Percentiles rank a stretch among this genome's conserved stretches.
These are phyloP conservation scores for Amiota minor DNA, from an alignment of 2,888 invertebrate species.

Conservation along the genomic window DNA sequence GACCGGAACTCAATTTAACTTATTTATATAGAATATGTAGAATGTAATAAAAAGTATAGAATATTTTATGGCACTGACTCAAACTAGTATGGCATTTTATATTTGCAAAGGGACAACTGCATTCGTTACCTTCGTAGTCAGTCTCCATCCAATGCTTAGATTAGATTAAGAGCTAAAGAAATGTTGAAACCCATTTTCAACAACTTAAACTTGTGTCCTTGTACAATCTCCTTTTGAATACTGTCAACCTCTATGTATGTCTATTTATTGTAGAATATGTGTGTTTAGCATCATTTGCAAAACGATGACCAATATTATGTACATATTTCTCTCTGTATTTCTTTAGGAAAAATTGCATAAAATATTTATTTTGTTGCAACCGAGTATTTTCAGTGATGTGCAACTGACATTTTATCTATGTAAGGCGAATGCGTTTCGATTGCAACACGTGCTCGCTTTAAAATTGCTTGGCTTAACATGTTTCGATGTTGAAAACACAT, in stretches of 20 bases:
- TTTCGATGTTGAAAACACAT: conserved; percentile 2
- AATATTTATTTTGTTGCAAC: neutral
- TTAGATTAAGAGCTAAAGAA: conserved; percentile 5
- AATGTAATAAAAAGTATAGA: neutral
- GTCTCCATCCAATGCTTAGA: neutral
- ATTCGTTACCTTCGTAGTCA: neutral
- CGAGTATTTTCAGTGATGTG: no score
- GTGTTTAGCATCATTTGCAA: conserved; percentile 23
- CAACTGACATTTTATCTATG: no score
- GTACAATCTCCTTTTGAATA: neutral
- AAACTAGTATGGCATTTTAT: neutral
- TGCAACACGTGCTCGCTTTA: conserved; percentile 56
- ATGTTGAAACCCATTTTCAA: no score
- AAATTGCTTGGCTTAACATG: conserved; percentile 55
- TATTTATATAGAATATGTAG: no score
- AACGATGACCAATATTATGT: conserved; percentile 30
- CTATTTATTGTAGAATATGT: no score
- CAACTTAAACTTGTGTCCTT: no score
- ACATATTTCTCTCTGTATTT: conserved; percentile 34
- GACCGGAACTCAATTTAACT: no score
- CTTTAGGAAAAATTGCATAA: conserved; percentile 27
- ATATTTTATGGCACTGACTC: conserved; percentile 4
- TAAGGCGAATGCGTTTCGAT: conserved; percentile 32
- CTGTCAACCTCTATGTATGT: neutral
- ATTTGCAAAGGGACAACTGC: neutral